These are phyloP conservation scores for Nomada lathburiana DNA, from an alignment of 2,888 invertebrate genomes.

Conservation along the genomic window DNA sequence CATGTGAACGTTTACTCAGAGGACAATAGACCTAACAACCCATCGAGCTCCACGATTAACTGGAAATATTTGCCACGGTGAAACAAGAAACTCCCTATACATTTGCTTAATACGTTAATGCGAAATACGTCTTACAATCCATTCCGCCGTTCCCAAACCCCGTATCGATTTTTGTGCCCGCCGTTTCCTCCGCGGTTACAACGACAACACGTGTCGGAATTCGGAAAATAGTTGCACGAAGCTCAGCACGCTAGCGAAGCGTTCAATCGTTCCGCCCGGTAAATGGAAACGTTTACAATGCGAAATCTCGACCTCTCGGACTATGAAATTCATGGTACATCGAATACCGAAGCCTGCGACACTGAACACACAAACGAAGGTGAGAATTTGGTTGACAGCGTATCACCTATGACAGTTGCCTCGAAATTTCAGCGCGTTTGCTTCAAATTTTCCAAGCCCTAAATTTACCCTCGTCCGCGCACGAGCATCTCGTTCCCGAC, in stretches of 20 bases:
- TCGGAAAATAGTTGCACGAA: conserved; percentile 42
- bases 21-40: conserved; percentile 62
- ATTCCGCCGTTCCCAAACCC: too few relatives aligned
- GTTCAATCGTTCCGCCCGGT: background rate
- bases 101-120: conserved; percentile 15
- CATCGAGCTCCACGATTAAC: conserved; percentile 34
- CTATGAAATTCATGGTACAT: background rate
- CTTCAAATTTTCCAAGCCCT: background rate
- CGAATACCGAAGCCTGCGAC: conserved; percentile 19
- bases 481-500: background rate
- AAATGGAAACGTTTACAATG: background rate
- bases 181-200: background rate
- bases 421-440: background rate
- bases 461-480: background rate
- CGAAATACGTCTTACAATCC: background rate
- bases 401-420: background rate
- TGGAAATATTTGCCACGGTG: background rate
- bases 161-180: background rate
- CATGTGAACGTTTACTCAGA: conserved; percentile 54
- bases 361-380: conserved; percentile 20
- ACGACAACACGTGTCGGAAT: conserved; percentile 26
- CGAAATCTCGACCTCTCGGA: conserved; percentile 42
- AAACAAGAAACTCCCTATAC: conserved; percentile 31
- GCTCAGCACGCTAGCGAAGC: conserved; percentile 43
- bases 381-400: conserved; percentile 18